phyloP scores from a whole-genome alignment of 2,113 vertebrate genomes.

The Paracyprichromis sp. region DNA sequence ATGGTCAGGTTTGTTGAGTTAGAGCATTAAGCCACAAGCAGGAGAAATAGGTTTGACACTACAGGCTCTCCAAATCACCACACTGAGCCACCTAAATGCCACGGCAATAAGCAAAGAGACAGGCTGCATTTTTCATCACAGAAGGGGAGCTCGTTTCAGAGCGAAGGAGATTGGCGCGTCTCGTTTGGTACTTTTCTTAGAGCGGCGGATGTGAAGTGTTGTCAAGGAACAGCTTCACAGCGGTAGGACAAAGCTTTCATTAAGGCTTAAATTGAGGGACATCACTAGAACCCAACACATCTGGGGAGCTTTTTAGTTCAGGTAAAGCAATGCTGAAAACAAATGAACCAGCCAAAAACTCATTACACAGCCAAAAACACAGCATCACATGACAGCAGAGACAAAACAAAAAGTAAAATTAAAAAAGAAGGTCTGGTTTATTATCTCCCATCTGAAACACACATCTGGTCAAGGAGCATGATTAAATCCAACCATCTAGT shows the following conservation, averaged over 20 bases:
- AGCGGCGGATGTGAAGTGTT: conserved; percentile 46
- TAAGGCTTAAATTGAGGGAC: conserved; percentile 59
- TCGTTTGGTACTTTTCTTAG: conserved; percentile 57
- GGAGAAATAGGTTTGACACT: conserved; percentile 65
- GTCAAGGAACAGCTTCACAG: conserved; percentile 58
- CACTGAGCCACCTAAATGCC: conserved; percentile 62
- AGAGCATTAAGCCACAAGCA: conserved; percentile 60
- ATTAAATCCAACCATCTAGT: neutral
- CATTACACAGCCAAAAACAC: conserved; percentile 37
- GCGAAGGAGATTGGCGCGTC: conserved; percentile 19
- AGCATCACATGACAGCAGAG: neutral
- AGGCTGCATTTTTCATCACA: conserved; percentile 64
- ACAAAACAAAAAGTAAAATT: neutral
- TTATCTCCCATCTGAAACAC: neutral
- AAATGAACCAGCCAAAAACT: conserved; percentile 50
- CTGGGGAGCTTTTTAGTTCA: conserved; percentile 52
- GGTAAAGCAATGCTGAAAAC: conserved; percentile 38
- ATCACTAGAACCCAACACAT: conserved; percentile 37
- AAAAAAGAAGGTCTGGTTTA: neutral
- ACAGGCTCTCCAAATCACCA: conserved; percentile 62
- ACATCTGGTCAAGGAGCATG: neutral
- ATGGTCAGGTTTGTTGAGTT: conserved; percentile 70
- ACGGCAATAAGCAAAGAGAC: conserved; percentile 67
- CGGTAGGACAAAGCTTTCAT: conserved; percentile 62
- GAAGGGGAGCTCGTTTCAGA: conserved; percentile 59